Evolutionary conservation across 2,113 vertebrate genomes (phyloP).

Genomic region (Larimichthys polyactis): DNA sequence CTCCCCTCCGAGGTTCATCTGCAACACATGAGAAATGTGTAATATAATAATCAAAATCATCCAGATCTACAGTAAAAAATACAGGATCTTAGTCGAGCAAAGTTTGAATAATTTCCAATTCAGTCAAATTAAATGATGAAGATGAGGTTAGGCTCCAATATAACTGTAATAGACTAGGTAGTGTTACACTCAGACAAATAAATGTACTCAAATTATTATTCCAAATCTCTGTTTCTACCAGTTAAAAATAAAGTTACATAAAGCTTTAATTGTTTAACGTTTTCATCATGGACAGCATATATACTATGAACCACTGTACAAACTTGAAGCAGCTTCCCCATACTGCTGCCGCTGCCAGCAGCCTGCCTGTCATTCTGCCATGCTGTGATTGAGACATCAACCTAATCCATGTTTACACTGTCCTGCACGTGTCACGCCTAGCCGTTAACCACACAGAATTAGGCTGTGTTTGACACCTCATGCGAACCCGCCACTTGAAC

Average conservation of each 20-base stretch:
- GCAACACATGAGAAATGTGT: not conserved
- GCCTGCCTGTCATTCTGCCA: conserved; percentile 81
- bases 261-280: not conserved
- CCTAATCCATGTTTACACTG: conserved; percentile 86
- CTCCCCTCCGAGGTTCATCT: not conserved
- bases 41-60: not conserved
- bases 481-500: conserved; percentile 81
- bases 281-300: not conserved
- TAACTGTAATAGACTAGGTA: not conserved
- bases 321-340: conserved; percentile 7
- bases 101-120: not conserved
- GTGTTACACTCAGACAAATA: not conserved
- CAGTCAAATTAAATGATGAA: not conserved
- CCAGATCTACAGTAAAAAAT: not conserved
- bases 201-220: not conserved
- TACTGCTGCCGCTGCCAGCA: conserved; percentile 56
- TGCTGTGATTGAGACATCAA: conserved; percentile 85
- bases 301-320: not conserved
- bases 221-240: not conserved
- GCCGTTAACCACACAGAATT: conserved; percentile 86
- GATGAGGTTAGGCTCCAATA: not conserved
- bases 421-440: conserved; percentile 76
- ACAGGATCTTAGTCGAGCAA: not conserved
- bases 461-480: conserved; percentile 79
- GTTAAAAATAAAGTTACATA: not conserved